Evolutionary conservation across 1,140 invertebrate genomes (phyloP).

Genomic region (Laupala kohalensis): DNA sequence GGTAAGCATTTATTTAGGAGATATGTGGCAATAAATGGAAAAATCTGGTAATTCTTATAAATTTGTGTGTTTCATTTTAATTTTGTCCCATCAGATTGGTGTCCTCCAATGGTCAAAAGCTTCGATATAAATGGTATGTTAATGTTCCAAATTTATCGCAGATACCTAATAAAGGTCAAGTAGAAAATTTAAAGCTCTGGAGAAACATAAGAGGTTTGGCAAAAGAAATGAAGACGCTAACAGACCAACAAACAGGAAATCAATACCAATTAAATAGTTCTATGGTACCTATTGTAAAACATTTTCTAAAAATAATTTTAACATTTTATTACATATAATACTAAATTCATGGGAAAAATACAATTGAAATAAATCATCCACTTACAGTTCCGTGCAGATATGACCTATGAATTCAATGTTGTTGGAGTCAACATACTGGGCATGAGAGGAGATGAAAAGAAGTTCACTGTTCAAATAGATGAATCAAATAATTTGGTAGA

Average conservation of each 20-base stretch:
- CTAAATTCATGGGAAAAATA: too few species aligned
- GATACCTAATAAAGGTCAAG: neutral
- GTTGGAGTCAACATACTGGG: slow-evolving; percentile 4
- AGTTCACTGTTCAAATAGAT: slow-evolving; percentile 1
- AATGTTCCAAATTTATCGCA: neutral
- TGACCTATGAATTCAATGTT: slow-evolving; percentile 8
- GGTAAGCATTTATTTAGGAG: too few species aligned
- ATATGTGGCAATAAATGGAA: too few species aligned
- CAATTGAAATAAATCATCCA: neutral
- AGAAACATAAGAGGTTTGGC: neutral
- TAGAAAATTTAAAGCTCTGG: neutral
- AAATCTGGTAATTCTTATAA: too few species aligned
- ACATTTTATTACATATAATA: too few species aligned
- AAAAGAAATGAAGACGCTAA: neutral
- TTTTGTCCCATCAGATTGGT: neutral
- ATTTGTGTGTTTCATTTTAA: neutral
- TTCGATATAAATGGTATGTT: neutral
- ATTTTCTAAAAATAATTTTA: neutral
- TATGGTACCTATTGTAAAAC: too few species aligned
- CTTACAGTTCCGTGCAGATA: neutral
- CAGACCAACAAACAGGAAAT: neutral
- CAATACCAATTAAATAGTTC: neutral
- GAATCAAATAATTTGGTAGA: neutral
- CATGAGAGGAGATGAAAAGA: neutral
- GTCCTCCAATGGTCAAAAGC: neutral